Evolutionary conservation across 2,888 invertebrate genomes (phyloP), one percentile per base, ranked within the genome.

Genomic region (Pristionchus japonicus): DNA sequence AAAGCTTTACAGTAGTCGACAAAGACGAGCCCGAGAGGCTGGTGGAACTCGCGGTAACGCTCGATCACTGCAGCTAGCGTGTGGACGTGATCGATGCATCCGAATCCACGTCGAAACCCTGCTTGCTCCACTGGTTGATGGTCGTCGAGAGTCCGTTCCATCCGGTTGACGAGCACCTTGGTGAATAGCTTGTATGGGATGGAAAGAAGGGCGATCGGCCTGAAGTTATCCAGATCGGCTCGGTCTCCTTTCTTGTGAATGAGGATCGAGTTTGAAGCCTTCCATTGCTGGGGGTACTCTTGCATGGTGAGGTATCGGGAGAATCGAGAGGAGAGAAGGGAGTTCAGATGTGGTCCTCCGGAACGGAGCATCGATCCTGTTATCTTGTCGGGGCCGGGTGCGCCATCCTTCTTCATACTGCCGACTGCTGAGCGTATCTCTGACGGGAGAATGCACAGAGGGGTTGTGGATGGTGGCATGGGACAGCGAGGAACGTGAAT

Each of bases 191-290:
- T 80, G 84, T 89, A 89, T 2, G 89, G 74, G 27, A 64, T 74
- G 27, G 88, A 49, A 52, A 89, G 89, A 34, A 90, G 57, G 61
- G 87, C 74, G 74, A 90, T 89, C 27, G 90, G 90, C 4, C 90
- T 37, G 85, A 86, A 89, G 88, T 90, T 90, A 74, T 84, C 47
- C 40, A 90, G 13, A 31, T 89, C 88, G 31, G 64, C 13, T 4
- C 57, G 85, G n/a, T 89, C 88, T 20, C 90, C 90, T 74, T 90
- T 90, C 83, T 90, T 90, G 88, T 61, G 84, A 15, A 89, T 57
- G 17, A 90, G 77, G n/a, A 86, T 88, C 17, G 89, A 87, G 34
- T 23, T 80, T n/a, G 90, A 86, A 11, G 82, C 57, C 9, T 37
- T 64, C 80, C 88, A 82, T n/a, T 86, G 34, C 9, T 27, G 34